phyloP scores from a whole-genome alignment of 2,888 invertebrate genomes.

The Campoletis raptor region DNA sequence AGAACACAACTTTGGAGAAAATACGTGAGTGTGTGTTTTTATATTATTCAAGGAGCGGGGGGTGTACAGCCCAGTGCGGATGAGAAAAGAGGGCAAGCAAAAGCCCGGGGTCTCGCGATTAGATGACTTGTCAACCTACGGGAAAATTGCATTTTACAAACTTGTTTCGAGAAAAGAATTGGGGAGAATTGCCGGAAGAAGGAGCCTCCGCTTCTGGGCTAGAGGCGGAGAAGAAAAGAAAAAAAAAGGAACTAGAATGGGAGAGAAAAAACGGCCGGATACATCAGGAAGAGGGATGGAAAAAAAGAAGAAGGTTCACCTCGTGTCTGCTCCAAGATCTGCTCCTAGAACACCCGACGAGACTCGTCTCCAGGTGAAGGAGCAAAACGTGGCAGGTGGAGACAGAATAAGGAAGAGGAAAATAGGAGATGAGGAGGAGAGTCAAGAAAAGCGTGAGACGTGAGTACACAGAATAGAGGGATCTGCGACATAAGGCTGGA shows the following conservation, averaged over 20 bases:
- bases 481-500: constrained; percentile 39
- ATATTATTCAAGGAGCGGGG: constrained; percentile 20
- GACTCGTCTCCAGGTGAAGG: constrained; percentile 32
- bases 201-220: constrained; percentile 73
- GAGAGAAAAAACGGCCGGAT: constrained; percentile 74
- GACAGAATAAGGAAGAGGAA: constrained; percentile 36
- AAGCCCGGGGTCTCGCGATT: constrained; percentile 83
- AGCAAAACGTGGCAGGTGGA: constrained; percentile 36
- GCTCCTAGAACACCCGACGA: constrained; percentile 25
- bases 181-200: constrained; percentile 85
- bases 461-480: constrained; percentile 31
- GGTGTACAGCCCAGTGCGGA: constrained; percentile 34
- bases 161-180: constrained; percentile 87
- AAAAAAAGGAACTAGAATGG: constrained; percentile 67
- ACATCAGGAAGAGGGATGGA: constrained; percentile 50
- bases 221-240: constrained; percentile 72
- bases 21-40: constrained; percentile 21
- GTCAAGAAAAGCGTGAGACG: constrained; percentile 47
- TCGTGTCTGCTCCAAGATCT: constrained; percentile 58
- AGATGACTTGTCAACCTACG: constrained; percentile 87
- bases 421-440: not conserved
- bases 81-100: constrained; percentile 72
- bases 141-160: constrained; percentile 87
- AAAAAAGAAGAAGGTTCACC: constrained; percentile 45
- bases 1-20: not conserved